Base-by-base conservation (phyloP, 2,113 vertebrate genomes). In the Fukomys damarensis region DNA sequence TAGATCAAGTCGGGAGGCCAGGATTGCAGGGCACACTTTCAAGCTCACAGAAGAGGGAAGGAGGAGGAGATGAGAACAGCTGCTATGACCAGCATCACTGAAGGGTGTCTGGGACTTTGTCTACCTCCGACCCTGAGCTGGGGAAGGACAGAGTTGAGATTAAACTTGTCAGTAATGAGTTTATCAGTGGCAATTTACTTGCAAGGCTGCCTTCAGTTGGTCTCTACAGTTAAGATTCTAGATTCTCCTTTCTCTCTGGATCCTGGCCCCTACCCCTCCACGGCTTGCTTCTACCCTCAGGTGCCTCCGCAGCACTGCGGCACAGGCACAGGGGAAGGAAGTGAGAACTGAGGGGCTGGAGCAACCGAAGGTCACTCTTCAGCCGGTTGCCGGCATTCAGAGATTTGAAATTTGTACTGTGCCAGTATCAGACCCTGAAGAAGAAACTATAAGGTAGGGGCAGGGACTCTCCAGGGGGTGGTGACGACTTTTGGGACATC, bases 261-360 rank as follows among this genome's bases (percentile, higher is more conserved):
- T 81, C 84, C 93, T 14, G 32, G 19, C 88, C 72, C 80, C 70
- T 66, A 95, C 84, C 59, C 86, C 76, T 90, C 70, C 9, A 0
- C 9, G 3, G 63, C 76, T 96, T 52, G 49, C 93, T 92, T 96
- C 89, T 91, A 88, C 96, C 96, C 94, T 91, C 96, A 96, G 94
- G 97, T 91, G 94, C 94, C 94, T 96, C 96, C 46, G 95, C 98
- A 97, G 97, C 95, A 96, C 93, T 97, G 97, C 98, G 82, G 87
- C 97, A 98, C 88, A 84, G 95, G 82, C 94, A 58, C 65, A n/a
- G 74, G 86, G 70, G 56, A 93, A 81, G 81, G 43, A 81, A 68
- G 68, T 92, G 58, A 96, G 79, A 61, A 59, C 66, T 8, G 56
- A 63, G 72, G 91, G 61, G 38, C 41, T 82, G 35, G 52, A 91